Conservation (phyloP, 2,888 invertebrate species). For the Anaspis maculata region DNA sequence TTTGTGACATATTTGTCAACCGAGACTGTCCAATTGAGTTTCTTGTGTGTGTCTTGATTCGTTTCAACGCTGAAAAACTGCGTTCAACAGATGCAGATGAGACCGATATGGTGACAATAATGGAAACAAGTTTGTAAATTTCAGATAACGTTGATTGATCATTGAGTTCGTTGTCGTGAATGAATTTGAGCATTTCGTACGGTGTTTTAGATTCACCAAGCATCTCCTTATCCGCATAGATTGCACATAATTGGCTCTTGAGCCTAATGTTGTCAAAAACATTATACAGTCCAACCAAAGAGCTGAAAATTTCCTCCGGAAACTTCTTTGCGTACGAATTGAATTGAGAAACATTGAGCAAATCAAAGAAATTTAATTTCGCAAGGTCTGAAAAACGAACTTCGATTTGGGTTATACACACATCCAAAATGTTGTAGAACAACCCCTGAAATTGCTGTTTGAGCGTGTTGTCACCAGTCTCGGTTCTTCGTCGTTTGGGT, state of each 20-base stretch:
- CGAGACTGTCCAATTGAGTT: constrained; percentile 9
- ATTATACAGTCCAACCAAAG: constrained; percentile 4
- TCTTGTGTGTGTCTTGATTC: constrained; percentile 11
- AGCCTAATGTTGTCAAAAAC: constrained; percentile 5
- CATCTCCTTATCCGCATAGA: constrained; percentile 6
- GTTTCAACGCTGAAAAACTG: constrained; percentile 10
- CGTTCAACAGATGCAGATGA: constrained; percentile 11
- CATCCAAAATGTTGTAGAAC: constrained; percentile 6
- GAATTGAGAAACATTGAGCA: constrained; percentile 7
- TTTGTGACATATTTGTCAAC: constrained; percentile 9
- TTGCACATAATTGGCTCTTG: constrained; percentile 4
- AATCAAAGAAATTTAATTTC: constrained; percentile 8
- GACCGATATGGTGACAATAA: constrained; percentile 7
- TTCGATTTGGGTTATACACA: constrained; percentile 9
- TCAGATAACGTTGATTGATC: constrained; percentile 6
- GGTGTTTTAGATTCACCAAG: constrained; percentile 5
- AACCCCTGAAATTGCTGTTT: constrained; percentile 5
- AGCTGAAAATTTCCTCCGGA: constrained; percentile 5
- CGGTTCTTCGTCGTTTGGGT: constrained; percentile 3
- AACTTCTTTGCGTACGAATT: constrained; percentile 4
- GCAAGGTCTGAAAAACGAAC: constrained; percentile 7
- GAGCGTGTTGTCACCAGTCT: no score
- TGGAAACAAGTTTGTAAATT: constrained; percentile 10
- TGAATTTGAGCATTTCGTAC: constrained; percentile 7
- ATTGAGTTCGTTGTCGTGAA: constrained; percentile 4